Conservation (phyloP, 2,888 invertebrate genomes). For the Tipula vernalis region DNA sequence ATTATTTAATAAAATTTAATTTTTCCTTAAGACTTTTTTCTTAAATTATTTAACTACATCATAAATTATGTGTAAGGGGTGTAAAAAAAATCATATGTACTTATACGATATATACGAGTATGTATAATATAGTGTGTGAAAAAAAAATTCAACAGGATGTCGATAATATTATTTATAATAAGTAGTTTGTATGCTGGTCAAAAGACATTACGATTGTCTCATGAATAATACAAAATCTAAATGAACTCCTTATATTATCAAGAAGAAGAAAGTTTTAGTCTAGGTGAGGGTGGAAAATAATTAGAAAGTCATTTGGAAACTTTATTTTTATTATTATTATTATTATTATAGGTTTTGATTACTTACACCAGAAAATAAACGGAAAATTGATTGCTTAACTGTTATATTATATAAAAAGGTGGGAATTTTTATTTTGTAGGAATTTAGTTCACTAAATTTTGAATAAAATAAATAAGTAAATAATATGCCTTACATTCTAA, state of each 20-base stretch:
- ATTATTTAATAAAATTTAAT: background rate
- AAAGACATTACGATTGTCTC: background rate
- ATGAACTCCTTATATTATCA: background rate
- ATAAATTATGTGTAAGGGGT: background rate
- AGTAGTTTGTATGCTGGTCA: conserved; percentile 8
- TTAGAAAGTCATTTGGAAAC: background rate
- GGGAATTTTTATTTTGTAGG: background rate
- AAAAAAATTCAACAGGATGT: background rate
- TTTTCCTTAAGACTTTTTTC: background rate
- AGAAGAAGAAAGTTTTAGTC: background rate
- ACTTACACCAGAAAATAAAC: background rate
- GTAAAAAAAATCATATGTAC: background rate
- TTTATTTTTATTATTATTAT: background rate
- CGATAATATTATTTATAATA: background rate
- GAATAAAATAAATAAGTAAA: too few relatives aligned
- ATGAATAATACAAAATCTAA: background rate
- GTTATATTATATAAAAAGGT: background rate
- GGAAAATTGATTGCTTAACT: background rate
- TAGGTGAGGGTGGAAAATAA: background rate
- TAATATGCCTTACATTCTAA: too few relatives aligned
- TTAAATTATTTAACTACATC: background rate
- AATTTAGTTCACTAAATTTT: too few relatives aligned
- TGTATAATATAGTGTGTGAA: background rate
- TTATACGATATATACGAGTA: too few relatives aligned
- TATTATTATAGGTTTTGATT: background rate